Evolutionary conservation across 2,797 vertebrate species (phyloP), one percentile per base, ranked within the genome.

Genomic region (Perodicticus potto): DNA sequence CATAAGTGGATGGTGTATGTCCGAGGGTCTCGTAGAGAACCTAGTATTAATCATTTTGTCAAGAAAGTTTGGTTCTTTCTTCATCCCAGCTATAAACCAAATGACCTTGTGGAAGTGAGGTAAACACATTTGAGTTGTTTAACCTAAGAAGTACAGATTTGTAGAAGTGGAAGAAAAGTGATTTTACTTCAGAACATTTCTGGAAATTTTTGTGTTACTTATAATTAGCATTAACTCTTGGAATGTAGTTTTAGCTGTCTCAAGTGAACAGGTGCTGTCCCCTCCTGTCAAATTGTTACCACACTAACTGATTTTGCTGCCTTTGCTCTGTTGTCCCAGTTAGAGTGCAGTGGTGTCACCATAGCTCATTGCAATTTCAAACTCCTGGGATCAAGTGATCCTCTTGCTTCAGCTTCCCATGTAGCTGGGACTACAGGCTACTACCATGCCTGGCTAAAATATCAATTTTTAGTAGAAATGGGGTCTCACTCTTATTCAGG

Each of bases 1-100:
- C 99, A 99, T 84, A 99, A 99, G 95, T 99, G 99, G 99, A 99
- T 99, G 99, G 99, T 99, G 29, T 99, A 99, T 3, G 99, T 99
- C 53, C 98, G 99, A 97, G 99, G 99, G 86, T 99, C 99, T 72
- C 99, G 99, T 82, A 99, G 99, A 97, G 99, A 99, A 97, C 99
- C 99, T 85, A 99, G 99, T 97, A 99, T 99, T 90, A 99, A 99
- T 98, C 99, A 99, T 97, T 99, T 99, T 98, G 99, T 99, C 73
- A 99, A 99, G 98, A 99, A 99, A 99, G 99, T 99, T 95, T 99
- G 99, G 99, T 99, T 99, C 98, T 99, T 99, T 93, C 98, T 99
- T 93, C 99, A 99, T 97, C 99, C 99, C 95, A 99, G 99, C 98
- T 99, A 99, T 98, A 99, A 99, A 98, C 99, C 99, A 78, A 99